Percentiles rank a stretch among this genome's conserved stretches.
Conservation (phyloP, 2,797 vertebrate species). For the Myotis planiceps region DNA sequence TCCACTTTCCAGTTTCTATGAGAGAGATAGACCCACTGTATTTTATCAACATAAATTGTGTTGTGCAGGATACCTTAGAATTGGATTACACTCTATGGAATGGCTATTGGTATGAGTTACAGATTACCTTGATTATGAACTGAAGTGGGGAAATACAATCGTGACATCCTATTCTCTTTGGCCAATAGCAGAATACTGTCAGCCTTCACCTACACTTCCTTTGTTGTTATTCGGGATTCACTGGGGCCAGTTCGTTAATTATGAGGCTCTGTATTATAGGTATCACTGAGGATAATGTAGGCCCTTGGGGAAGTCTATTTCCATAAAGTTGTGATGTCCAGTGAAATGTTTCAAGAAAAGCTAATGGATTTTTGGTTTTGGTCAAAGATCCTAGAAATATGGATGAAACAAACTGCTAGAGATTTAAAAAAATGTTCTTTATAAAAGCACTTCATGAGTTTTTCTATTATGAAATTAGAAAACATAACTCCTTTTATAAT, state of each 20-base stretch:
- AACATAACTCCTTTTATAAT: constrained; percentile 16
- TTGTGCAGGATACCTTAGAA: background rate
- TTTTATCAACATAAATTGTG: background rate
- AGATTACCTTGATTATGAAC: background rate
- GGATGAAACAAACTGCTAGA: background rate
- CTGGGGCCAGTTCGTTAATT: background rate
- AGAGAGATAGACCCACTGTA: background rate
- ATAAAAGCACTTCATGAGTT: background rate
- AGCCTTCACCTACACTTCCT: background rate
- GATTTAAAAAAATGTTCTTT: background rate
- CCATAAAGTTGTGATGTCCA: background rate
- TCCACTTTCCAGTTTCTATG: constrained; percentile 2
- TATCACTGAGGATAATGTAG: background rate
- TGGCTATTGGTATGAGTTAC: background rate
- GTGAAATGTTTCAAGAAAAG: constrained; percentile 38
- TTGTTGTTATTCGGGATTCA: background rate
- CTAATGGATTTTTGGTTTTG: constrained; percentile 4
- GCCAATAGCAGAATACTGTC: background rate
- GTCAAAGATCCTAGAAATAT: background rate
- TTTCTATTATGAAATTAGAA: constrained; percentile 10
- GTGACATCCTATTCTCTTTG: background rate
- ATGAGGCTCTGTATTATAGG: background rate
- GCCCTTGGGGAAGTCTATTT: background rate
- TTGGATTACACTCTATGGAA: background rate
- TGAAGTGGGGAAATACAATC: background rate